Evolutionary conservation across 2,797 vertebrate species (phyloP).

Genomic region (Eremophila alpestris): DNA sequence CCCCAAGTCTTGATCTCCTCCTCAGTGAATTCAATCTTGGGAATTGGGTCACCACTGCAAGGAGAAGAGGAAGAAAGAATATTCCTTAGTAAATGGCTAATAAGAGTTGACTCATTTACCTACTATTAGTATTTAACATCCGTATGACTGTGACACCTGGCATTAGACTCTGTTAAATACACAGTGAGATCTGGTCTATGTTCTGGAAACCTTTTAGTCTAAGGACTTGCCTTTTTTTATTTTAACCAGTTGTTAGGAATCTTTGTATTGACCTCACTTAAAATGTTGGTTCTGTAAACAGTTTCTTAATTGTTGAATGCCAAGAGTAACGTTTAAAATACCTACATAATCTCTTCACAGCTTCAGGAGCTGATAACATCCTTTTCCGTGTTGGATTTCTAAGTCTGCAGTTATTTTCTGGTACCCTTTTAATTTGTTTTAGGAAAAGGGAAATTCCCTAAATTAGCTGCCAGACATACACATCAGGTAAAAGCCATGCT

Average conservation of each 20-base stretch:
- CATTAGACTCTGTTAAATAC: not conserved
- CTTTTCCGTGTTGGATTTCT: not conserved
- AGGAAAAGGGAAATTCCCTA: not conserved
- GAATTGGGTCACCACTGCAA: constrained; percentile 89
- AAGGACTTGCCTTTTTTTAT: not conserved
- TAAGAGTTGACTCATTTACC: not conserved
- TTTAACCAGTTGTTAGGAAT: not conserved
- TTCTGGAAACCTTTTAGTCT: not conserved
- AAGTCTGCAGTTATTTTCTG: not conserved
- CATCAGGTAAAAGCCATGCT: not conserved
- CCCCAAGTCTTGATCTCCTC: constrained; percentile 98
- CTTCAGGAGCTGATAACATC: not conserved
- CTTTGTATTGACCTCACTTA: not conserved
- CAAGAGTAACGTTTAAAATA: not conserved
- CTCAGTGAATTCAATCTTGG: constrained; percentile 93
- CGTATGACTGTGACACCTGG: not conserved
- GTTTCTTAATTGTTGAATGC: not conserved
- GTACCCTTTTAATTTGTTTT: not conserved
- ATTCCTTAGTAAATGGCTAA: not conserved
- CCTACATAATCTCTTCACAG: not conserved
- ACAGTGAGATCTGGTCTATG: not conserved
- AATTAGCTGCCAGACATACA: not conserved
- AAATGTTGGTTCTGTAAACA: not conserved
- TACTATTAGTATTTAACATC: not conserved
- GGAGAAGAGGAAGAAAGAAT: not conserved